phyloP scores from a whole-genome alignment of 2,888 invertebrate species.

The Caenorhabditis japonica region DNA sequence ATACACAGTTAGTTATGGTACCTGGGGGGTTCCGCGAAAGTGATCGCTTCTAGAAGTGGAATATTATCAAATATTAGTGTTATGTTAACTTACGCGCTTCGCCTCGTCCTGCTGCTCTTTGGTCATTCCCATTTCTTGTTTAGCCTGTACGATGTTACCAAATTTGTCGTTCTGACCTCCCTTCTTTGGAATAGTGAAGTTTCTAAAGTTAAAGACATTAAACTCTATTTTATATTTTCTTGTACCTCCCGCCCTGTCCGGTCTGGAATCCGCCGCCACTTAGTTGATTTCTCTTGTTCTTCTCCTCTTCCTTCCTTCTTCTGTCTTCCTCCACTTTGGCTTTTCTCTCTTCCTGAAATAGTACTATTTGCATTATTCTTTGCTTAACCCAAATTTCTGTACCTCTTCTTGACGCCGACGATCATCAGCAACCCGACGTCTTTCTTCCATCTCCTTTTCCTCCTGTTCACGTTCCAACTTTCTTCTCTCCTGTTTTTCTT shows the following conservation, averaged over 20 bases:
- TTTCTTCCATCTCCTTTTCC: constrained; percentile 72
- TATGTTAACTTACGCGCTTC: constrained; percentile 80
- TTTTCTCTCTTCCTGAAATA: constrained; percentile 68
- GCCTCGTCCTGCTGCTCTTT: constrained; percentile 99
- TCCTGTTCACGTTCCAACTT: constrained; percentile 74
- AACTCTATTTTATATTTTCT: not conserved
- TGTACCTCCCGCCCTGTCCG: constrained; percentile 46
- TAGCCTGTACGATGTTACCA: constrained; percentile 88
- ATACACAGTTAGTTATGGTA: constrained; percentile 1
- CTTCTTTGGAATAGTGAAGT: constrained; percentile 72
- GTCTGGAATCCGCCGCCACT: constrained; percentile 56
- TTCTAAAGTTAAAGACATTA: constrained; percentile 35
- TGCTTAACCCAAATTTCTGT: not conserved
- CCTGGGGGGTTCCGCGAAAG: constrained; percentile 36
- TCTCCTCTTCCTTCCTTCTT: constrained; percentile 71
- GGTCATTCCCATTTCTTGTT: constrained; percentile 97
- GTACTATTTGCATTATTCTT: not conserved
- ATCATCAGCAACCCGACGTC: constrained; percentile 72
- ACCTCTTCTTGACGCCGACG: constrained; percentile 73
- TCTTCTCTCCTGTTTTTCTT: constrained; percentile 82
- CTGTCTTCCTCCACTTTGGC: constrained; percentile 68
- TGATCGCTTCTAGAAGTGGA: constrained; percentile 34
- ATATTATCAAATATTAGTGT: not conserved
- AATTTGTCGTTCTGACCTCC: constrained; percentile 73
- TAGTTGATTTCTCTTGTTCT: constrained; percentile 62